Base-by-base conservation (phyloP, 2,113 vertebrate genomes). In the Vireo altiloquus region DNA sequence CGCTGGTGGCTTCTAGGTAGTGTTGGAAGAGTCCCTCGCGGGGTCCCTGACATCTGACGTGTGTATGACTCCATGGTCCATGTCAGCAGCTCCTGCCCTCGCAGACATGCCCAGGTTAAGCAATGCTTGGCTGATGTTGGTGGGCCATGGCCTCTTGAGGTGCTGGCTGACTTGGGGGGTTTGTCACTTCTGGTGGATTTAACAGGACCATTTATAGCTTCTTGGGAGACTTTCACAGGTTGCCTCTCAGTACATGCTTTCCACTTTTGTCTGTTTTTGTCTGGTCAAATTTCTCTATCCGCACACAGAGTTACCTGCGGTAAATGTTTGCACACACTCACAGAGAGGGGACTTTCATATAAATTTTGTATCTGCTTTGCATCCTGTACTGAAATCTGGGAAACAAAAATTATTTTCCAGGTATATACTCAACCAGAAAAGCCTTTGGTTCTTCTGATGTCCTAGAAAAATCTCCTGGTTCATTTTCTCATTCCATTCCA, bases 161-260 rank as follows among this genome's bases (percentile, higher is more conserved):
- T 4, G 0, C 47, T 52, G 25, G 42, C 33, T 7, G 0, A 7
- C 31, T 42, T 13, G 4, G 11, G 15, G 27, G 1, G 1, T 42
- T 31, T 72, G 21, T 61, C 28, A 7, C 20, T 72, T 63, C 64
- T 33, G 11, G 3, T 47, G n/a, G 27, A 20, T 89, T 77, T 49
- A 71, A 66, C 8, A 10, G 30, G 21, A 66, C 9, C 9, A 7
- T 66, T 76, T 56, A 71, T 6, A 2, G 1, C 10, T 31, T 61
- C 37, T 19, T 85, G 37, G 31, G 33, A 88, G 37, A 63, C 13
- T 54, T 52, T 44, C 28, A 40, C 28, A 40, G 2, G 1, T 28
- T 77, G 27, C 1, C 11, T 60, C n/a, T 63, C 37, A 47, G 31
- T 16, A 35, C 21, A 22, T 49, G 33, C 28, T 64, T 74, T 78